Evolutionary conservation across 2,113 vertebrate genomes (phyloP).

Genomic region (Lepidothrix coronata): DNA sequence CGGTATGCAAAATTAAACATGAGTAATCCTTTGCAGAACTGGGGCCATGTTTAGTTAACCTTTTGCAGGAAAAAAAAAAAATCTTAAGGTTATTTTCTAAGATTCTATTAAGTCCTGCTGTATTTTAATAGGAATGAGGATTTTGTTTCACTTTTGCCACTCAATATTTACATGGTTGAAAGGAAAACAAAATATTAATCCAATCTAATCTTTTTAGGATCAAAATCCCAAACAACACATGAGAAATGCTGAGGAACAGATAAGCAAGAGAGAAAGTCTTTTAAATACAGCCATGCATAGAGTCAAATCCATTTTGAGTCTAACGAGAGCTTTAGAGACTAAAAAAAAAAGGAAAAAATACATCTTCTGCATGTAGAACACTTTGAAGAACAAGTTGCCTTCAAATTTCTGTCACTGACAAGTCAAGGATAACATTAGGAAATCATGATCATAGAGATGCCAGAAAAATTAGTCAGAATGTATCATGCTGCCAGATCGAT

Average conservation of each 20-base stretch:
- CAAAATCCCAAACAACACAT: constrained; percentile 33
- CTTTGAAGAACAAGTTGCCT: constrained; percentile 37
- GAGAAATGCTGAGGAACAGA: constrained; percentile 29
- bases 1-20: constrained; percentile 44
- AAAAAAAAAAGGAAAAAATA: background rate
- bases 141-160: constrained; percentile 51
- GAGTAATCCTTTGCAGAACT: constrained; percentile 49
- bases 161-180: constrained; percentile 53
- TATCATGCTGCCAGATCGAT: constrained; percentile 25
- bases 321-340: constrained; percentile 8
- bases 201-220: constrained; percentile 39
- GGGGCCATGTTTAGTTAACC: constrained; percentile 59
- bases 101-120: constrained; percentile 35
- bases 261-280: constrained; percentile 19
- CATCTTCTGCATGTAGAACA: background rate
- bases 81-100: constrained; percentile 39
- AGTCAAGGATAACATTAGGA: constrained; percentile 42
- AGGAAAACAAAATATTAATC: constrained; percentile 64
- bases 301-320: constrained; percentile 5
- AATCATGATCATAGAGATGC: constrained; percentile 29
- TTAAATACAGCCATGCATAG: background rate
- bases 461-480: constrained; percentile 58
- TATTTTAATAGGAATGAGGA: constrained; percentile 35
- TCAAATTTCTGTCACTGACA: constrained; percentile 49
- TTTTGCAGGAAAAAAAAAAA: background rate